These are phyloP conservation scores for Urocitellus parryii DNA, from an alignment of 2,113 vertebrate species.

Conservation along the genomic window DNA sequence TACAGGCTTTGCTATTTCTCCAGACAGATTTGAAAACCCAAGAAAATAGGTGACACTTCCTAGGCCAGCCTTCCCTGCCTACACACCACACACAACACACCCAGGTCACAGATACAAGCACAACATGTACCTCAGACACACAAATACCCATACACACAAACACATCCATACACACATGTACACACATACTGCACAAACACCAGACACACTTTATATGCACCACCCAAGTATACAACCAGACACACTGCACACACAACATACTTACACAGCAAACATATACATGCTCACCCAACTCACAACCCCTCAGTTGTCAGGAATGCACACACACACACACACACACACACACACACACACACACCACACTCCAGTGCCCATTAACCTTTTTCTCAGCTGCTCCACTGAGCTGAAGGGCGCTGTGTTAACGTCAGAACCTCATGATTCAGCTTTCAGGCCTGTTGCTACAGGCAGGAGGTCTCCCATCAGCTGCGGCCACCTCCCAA, in stretches of 20 bases:
- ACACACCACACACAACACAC: not conserved
- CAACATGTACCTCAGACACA: too few species aligned
- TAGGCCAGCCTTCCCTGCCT: too few species aligned
- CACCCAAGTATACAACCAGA: not conserved
- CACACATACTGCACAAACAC: not conserved
- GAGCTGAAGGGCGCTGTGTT: not conserved
- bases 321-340: not conserved
- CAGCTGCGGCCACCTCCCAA: constrained; percentile 67
- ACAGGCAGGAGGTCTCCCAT: not conserved
- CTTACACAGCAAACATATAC: not conserved
- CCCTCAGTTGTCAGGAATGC: not conserved
- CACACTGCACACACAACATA: too few species aligned
- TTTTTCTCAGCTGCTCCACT: not conserved
- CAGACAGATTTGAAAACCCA: not conserved
- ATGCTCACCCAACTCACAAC: not conserved
- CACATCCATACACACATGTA: not conserved
- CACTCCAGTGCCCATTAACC: not conserved
- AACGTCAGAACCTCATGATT: not conserved
- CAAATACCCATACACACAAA: not conserved
- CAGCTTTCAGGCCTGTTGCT: constrained; percentile 59
- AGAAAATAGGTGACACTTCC: not conserved
- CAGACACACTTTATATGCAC: not conserved
- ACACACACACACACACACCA: not conserved
- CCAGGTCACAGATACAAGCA: not conserved
- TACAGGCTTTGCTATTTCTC: not conserved